Percentiles rank a stretch among this genome's conserved stretches.
phyloP scores from a whole-genome alignment of 2,888 invertebrate genomes.

The Scaptomyza reducta region DNA sequence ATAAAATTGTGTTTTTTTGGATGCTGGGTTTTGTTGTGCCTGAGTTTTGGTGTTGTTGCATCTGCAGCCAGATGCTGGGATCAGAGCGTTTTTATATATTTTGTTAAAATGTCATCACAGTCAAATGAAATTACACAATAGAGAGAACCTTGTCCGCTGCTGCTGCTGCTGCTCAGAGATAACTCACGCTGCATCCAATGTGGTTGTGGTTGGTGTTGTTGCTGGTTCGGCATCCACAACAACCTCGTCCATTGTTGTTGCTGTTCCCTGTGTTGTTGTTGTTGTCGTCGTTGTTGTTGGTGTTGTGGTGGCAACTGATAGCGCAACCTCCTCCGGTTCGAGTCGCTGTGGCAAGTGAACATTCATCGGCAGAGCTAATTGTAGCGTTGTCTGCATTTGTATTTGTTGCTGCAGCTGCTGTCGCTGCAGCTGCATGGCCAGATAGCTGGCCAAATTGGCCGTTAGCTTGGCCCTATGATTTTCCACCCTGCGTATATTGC shows the following conservation, averaged over 20 bases:
- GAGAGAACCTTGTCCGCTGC: constrained; percentile 31
- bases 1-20: constrained; percentile 25
- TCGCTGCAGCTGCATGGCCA: constrained; percentile 72
- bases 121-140: constrained; percentile 72
- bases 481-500: constrained; percentile 82
- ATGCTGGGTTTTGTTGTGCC: constrained; percentile 59
- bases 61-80: constrained; percentile 23
- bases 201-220: constrained; percentile 10
- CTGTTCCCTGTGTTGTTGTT: constrained; percentile 15
- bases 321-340: constrained; percentile 28
- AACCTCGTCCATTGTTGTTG: constrained; percentile 19
- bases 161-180: constrained; percentile 15
- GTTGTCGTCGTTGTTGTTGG: constrained; percentile 19
- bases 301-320: constrained; percentile 16
- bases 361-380: constrained; percentile 55
- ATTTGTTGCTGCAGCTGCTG: constrained; percentile 71
- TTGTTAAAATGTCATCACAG: constrained; percentile 81
- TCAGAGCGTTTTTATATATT: constrained; percentile 12
- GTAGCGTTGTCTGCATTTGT: constrained; percentile 55
- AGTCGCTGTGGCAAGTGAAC: constrained; percentile 56
- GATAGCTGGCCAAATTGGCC: constrained; percentile 62
- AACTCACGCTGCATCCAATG: constrained; percentile 57
- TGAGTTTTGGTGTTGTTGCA: constrained; percentile 57
- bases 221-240: not conserved
- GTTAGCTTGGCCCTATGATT: constrained; percentile 79